Evolutionary conservation across 2,113 vertebrate genomes (phyloP), one percentile per base, ranked within the genome.

Genomic region (Cardinalis cardinalis): DNA sequence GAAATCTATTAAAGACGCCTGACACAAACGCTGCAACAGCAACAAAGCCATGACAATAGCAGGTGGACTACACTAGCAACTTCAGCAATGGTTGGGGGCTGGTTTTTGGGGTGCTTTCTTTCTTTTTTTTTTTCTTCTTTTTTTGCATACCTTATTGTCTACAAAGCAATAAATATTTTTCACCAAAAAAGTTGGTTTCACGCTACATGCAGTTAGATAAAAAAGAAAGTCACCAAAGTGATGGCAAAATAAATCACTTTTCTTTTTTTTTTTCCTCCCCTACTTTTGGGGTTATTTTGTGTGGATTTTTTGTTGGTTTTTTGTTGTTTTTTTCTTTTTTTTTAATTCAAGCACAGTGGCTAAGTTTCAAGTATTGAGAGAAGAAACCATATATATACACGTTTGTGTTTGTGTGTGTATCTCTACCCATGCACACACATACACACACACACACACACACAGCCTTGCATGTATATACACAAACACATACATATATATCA

Each of bases 331-430:
- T 10, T n/a, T 14, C 2, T 24, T 12, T 6, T 21, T 28, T 84
- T 38, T 84, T 34, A 1, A 74, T 80, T 94, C 95, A 94, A 97
- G 96, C 95, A 96, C 95, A 97, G 97, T 94, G 97, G 96, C 93
- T 91, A 95, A 87, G 88, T 96, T 98, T 98, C 98, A 98, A 98
- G 97, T 97, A 97, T 97, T 78, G 72, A 95, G 85, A 96, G 92
- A 92, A 97, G 65, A 82, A 79, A 36, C 2, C 43, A 94, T 81
- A 83, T 68, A 38, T 41, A 38, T 43, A 96, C 87, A 69, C 52
- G 55, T 94, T 88, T 93, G 95, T 92, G 94, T 94, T 74, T 92
- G 91, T 28, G 73, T 94, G 90, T 51, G 84, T 75, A 72, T 18
- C 91, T 55, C 26, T 65, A 65, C 26, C 52, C 7, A 69, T 28